Conservation (phyloP, 2,888 invertebrate species). For the Pasiphila rectangulata region DNA sequence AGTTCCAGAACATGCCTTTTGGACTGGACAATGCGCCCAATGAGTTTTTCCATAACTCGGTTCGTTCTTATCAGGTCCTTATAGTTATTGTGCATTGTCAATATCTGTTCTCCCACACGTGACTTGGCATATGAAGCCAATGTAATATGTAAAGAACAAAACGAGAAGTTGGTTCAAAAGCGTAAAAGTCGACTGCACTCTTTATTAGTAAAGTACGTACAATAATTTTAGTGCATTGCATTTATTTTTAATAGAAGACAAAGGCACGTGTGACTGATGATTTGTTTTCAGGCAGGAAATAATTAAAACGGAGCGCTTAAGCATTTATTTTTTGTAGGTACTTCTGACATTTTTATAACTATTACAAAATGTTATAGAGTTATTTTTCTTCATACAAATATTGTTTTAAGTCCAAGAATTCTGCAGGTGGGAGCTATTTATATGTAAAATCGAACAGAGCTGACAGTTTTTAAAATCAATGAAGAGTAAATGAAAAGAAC, state of each 20-base stretch:
- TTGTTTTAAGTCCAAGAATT: not conserved
- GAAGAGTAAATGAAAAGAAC: too few species aligned
- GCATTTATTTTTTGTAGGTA: conserved; percentile 27
- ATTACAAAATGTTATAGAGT: not conserved
- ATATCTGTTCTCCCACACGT: not conserved
- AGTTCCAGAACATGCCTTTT: too few species aligned
- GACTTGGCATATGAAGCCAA: not conserved
- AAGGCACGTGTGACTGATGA: conserved; percentile 27
- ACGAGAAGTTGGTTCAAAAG: conserved; percentile 12
- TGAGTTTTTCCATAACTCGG: not conserved
- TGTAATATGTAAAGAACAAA: not conserved
- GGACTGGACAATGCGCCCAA: not conserved
- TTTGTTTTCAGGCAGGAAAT: conserved; percentile 37
- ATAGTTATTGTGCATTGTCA: not conserved
- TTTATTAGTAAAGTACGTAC: conserved; percentile 5
- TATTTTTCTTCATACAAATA: not conserved
- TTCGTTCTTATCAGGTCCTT: not conserved
- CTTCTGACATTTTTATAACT: conserved; percentile 22
- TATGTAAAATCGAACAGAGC: too few species aligned
- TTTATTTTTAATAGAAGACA: conserved; percentile 28
- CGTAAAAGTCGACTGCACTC: conserved; percentile 9
- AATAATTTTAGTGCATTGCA: conserved; percentile 10
- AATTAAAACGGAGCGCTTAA: conserved; percentile 34
- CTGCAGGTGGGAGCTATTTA: not conserved
- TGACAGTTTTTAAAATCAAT: too few species aligned